Conservation (phyloP, 2,113 vertebrate species). For the Hippocampus guttulatus region DNA sequence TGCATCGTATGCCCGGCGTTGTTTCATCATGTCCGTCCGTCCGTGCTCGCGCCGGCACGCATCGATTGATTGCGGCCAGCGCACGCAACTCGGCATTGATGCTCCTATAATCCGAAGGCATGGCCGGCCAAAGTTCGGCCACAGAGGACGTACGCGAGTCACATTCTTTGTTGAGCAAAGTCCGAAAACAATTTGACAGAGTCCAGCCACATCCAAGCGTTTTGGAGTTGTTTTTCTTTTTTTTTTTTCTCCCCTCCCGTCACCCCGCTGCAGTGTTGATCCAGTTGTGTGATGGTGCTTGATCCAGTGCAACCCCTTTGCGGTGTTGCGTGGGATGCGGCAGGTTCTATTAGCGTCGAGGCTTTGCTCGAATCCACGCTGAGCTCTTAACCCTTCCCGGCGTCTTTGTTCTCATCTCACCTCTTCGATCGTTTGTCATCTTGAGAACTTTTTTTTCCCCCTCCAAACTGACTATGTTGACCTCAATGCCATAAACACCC, state of each 20-base stretch:
- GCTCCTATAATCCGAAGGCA: slow-evolving; percentile 56
- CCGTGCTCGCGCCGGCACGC: slow-evolving; percentile 31
- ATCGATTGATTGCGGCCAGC: slow-evolving; percentile 60
- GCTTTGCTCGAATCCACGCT: slow-evolving; percentile 40
- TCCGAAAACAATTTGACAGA: slow-evolving; percentile 22
- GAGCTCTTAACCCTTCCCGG: slow-evolving; percentile 19
- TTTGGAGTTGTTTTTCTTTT: background rate
- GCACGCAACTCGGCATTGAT: slow-evolving; percentile 52
- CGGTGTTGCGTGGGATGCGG: slow-evolving; percentile 25
- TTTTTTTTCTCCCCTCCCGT: background rate
- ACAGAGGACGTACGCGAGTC: slow-evolving; percentile 57
- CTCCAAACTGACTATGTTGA: background rate
- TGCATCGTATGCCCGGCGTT: slow-evolving; percentile 51
- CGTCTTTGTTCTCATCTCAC: slow-evolving; percentile 25
- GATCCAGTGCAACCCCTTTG: slow-evolving; percentile 32
- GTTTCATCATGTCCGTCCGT: slow-evolving; percentile 53
- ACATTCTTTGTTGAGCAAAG: slow-evolving; percentile 48
- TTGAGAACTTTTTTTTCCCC: no score
- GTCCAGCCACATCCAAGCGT: slow-evolving; percentile 1
- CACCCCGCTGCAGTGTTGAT: slow-evolving; percentile 3
- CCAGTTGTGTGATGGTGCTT: slow-evolving; percentile 21
- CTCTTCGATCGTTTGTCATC: slow-evolving; percentile 20
- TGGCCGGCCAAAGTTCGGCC: slow-evolving; percentile 44
- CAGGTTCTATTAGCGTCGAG: slow-evolving; percentile 36
- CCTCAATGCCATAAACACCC: background rate